A percentile compares a stretch with the other conserved stretches of the same genome.
Evolutionary conservation across 2,797 vertebrate genomes (phyloP).

Genomic region (Naso thynnoides): DNA sequence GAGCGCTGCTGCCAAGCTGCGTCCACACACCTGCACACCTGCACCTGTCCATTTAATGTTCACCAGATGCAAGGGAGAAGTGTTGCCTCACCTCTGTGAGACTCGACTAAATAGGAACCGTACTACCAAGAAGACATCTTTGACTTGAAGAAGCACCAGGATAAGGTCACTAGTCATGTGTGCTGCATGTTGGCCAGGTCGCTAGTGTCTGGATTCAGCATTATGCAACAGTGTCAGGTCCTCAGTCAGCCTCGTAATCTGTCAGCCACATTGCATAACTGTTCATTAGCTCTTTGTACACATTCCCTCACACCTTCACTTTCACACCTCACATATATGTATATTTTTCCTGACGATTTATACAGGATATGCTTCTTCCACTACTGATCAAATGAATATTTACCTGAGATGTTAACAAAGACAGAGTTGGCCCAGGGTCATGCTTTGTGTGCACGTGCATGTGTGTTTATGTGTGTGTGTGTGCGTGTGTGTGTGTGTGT

Average conservation of each 20-base stretch:
- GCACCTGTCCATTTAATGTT: too few relatives aligned
- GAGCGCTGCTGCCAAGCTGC: too few relatives aligned
- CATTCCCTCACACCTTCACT: slow-evolving; percentile 46
- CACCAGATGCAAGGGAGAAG: too few relatives aligned
- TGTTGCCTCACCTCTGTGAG: too few relatives aligned
- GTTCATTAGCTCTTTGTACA: slow-evolving; percentile 63
- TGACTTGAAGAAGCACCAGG: slow-evolving; percentile 4
- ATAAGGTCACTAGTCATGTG: slow-evolving; percentile 22
- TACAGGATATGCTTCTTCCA: background rate
- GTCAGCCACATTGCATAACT: slow-evolving; percentile 73
- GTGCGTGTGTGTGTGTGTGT: slow-evolving; percentile 10
- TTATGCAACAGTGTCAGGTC: slow-evolving; percentile 77
- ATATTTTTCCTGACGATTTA: slow-evolving; percentile 11
- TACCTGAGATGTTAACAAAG: slow-evolving; percentile 20
- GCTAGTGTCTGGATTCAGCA: slow-evolving; percentile 67
- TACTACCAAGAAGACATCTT: too few relatives aligned
- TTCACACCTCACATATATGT: slow-evolving; percentile 24
- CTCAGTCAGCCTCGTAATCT: slow-evolving; percentile 71
- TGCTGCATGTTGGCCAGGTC: slow-evolving; percentile 47
- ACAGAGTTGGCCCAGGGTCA: slow-evolving; percentile 5
- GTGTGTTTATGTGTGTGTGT: background rate
- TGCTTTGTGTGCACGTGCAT: slow-evolving; percentile 2
- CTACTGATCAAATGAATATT: slow-evolving; percentile 19
- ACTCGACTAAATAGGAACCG: too few relatives aligned
- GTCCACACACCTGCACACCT: too few relatives aligned